Evolutionary conservation across 1,140 invertebrate genomes (phyloP).

Genomic region (Dendroctonus valens): DNA sequence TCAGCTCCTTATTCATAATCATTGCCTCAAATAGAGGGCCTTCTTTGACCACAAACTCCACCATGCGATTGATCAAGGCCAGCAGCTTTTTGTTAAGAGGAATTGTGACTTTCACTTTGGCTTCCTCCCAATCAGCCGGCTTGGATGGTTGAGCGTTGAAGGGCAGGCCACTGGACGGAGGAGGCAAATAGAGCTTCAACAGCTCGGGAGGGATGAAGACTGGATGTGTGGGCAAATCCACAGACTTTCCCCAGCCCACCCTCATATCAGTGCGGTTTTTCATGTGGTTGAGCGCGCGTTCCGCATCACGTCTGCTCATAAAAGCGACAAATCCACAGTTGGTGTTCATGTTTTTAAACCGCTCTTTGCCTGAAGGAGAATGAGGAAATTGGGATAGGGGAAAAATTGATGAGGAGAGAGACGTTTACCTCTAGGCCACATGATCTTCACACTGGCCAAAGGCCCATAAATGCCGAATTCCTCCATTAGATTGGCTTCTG

Average conservation of each 20-base stretch:
- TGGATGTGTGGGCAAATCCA: slow-evolving; percentile 88
- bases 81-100: slow-evolving; percentile 58
- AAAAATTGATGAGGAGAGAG: not conserved
- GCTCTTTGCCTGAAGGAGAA: slow-evolving; percentile 32
- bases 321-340: slow-evolving; percentile 92
- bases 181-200: slow-evolving; percentile 77
- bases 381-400: not conserved
- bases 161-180: slow-evolving; percentile 80
- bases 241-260: slow-evolving; percentile 96
- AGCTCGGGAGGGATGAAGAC: slow-evolving; percentile 94
- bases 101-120: slow-evolving; percentile 95
- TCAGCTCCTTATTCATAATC: slow-evolving; percentile 96
- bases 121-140: slow-evolving; percentile 72
- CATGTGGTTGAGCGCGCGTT: slow-evolving; percentile 73
- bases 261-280: slow-evolving; percentile 95
- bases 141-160: slow-evolving; percentile 90
- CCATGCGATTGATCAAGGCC: slow-evolving; percentile 94
- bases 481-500: slow-evolving; percentile 82
- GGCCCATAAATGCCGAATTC: slow-evolving; percentile 87
- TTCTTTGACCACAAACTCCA: slow-evolving; percentile 98
- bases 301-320: slow-evolving; percentile 86
- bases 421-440: slow-evolving; percentile 71
- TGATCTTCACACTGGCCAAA: slow-evolving; percentile 88
- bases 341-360: slow-evolving; percentile 45
- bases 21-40: slow-evolving; percentile 99